A percentile compares a stretch with the other conserved stretches of the same genome.
phyloP scores from a whole-genome alignment of 2,888 invertebrate genomes.

The Ophion obscuratus region DNA sequence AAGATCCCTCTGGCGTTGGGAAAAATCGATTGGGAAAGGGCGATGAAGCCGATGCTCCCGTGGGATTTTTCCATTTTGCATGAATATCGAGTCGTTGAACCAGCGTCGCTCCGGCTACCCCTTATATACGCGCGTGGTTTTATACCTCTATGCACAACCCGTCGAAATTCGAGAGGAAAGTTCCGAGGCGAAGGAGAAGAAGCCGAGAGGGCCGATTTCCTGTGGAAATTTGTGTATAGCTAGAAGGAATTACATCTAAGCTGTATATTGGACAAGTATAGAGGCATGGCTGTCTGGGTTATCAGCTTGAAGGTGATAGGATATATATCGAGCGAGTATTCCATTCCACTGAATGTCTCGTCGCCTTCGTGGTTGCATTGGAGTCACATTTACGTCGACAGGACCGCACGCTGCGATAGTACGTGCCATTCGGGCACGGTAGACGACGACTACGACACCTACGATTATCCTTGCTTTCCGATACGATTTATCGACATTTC shows the following conservation, averaged over 20 bases:
- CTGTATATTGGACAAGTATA: conserved; percentile 27
- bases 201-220: conserved; percentile 18
- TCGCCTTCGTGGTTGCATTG: conserved; percentile 18
- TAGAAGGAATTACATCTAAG: conserved; percentile 24
- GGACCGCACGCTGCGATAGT: conserved; percentile 10
- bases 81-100: conserved; percentile 60
- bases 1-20: conserved; percentile 33
- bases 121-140: not conserved
- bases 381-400: conserved; percentile 15
- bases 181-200: not conserved
- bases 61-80: conserved; percentile 61
- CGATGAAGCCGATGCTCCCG: conserved; percentile 53
- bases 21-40: conserved; percentile 54
- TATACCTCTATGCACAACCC: conserved; percentile 1
- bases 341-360: conserved; percentile 39
- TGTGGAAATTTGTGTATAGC: conserved; percentile 19
- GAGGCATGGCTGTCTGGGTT: conserved; percentile 12
- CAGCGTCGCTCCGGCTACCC: conserved; percentile 19
- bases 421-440: not conserved
- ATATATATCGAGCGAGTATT: conserved; percentile 28
- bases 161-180: not conserved
- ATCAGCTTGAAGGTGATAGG: conserved; percentile 20
- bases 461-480: conserved; percentile 39
- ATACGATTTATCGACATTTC: conserved; percentile 56
- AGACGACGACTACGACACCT: conserved; percentile 4